Evolutionary conservation across 2,888 invertebrate species (phyloP).

Genomic region (Quadroppia sp.): DNA sequence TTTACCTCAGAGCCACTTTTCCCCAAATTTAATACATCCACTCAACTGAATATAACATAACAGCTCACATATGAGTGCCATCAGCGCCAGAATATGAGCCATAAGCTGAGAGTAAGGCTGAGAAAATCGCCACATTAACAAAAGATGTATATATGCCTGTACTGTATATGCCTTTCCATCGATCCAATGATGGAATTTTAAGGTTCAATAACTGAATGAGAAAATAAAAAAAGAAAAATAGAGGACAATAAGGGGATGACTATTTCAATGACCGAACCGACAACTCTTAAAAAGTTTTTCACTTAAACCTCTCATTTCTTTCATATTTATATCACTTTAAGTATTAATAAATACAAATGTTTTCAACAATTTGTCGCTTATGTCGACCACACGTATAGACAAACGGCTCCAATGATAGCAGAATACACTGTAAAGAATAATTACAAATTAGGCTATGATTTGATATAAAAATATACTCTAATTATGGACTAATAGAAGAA

Average conservation of each 20-base stretch:
- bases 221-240: neutral
- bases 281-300: slow-evolving; percentile 5
- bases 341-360: neutral
- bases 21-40: slow-evolving; percentile 28
- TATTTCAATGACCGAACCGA: slow-evolving; percentile 23
- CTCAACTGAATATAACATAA: slow-evolving; percentile 33
- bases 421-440: too few species aligned
- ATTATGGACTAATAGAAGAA: too few species aligned
- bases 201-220: slow-evolving; percentile 14
- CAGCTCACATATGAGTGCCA: neutral
- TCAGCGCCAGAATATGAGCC: neutral
- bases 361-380: too few species aligned
- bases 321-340: neutral
- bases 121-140: slow-evolving; percentile 33
- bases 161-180: neutral
- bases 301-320: slow-evolving; percentile 3
- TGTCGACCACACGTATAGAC: neutral
- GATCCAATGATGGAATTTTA: slow-evolving; percentile 23
- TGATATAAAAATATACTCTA: too few species aligned
- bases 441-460: too few species aligned
- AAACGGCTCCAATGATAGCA: too few species aligned
- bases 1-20: slow-evolving; percentile 9
- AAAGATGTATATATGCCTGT: slow-evolving; percentile 1
- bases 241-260: neutral
- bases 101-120: slow-evolving; percentile 12